Conservation (phyloP, 2,113 vertebrate genomes). For the Scomber scombrus region DNA sequence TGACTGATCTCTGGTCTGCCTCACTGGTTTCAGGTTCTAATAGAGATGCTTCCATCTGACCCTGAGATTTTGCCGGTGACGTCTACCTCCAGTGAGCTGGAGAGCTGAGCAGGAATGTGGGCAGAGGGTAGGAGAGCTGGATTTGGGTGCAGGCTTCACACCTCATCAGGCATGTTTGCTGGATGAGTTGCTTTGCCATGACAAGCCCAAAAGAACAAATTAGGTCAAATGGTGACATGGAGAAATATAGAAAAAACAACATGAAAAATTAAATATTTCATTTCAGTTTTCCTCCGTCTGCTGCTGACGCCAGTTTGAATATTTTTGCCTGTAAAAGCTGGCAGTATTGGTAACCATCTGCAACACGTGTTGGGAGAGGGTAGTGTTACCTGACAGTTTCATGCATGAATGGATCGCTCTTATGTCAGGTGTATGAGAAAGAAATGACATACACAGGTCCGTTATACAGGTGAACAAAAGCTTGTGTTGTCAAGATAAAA, state of each 20-base stretch:
- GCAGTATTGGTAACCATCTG: constrained; percentile 66
- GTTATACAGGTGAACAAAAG: constrained; percentile 58
- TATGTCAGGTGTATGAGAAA: constrained; percentile 44
- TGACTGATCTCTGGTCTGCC: constrained; percentile 48
- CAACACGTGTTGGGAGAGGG: constrained; percentile 50
- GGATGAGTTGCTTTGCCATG: constrained; percentile 78
- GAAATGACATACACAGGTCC: constrained; percentile 42
- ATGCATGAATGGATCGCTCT: constrained; percentile 52
- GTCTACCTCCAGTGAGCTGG: constrained; percentile 56
- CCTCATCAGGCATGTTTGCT: constrained; percentile 80
- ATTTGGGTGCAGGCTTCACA: constrained; percentile 79
- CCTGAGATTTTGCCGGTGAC: constrained; percentile 54
- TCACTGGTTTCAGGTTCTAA: constrained; percentile 58
- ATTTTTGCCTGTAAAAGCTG: constrained; percentile 61
- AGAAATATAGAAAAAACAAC: constrained; percentile 65
- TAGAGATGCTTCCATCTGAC: constrained; percentile 52
- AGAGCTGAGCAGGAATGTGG: constrained; percentile 57
- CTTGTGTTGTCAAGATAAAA: constrained; percentile 53
- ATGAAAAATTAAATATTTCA: constrained; percentile 72
- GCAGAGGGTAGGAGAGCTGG: constrained; percentile 72
- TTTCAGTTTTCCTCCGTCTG: constrained; percentile 62
- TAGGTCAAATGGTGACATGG: constrained; percentile 80
- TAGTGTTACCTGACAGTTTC: constrained; percentile 69
- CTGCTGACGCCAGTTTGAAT: constrained; percentile 65
- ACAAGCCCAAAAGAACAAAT: constrained; percentile 83